Evolutionary conservation across 2,797 vertebrate genomes (phyloP), one percentile per base, ranked within the genome.

Genomic region (Urophycis tenuis): DNA sequence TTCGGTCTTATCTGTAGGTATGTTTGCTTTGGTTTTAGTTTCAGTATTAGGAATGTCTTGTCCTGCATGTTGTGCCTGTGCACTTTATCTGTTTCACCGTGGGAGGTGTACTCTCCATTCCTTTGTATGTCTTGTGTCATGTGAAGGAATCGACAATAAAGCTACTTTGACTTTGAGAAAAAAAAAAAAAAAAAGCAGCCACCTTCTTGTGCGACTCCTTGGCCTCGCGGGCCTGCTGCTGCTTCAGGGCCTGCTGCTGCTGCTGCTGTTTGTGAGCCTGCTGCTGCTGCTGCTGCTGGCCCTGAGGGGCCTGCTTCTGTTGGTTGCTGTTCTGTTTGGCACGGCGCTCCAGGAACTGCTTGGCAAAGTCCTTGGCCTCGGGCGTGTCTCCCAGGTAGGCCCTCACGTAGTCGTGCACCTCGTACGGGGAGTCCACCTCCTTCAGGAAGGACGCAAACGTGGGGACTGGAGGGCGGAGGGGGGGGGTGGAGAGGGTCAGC

Each of bases 281-380:
- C 82, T 41, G 39, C 3, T 90, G 92, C 80, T 91, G 91, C 78
- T 93, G 95, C 80, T 92, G 96, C 6, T 92, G 92, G 74, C 93
- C 91, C n/a, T n/a, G n/a, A n/a, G n/a, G 39, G 39, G 2, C 2
- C 78, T 89, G 92, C 80, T 95, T 94, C 88, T 96, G 96, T 90
- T 97, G 96, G 89, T 90, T 96, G 82, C 93, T 90, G 86, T 98
- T 98, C 93, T 98, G 97, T 94, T 99, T 99, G 96, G 97, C 95
- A 94, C 98, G 98, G 76, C 97, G 96, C 91, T 99, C 98, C 75
- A 99, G 93, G 92, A 99, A 99, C 93, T 99, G 97, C 93, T 97
- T 99, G 92, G 97, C 97, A 92, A 99, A 99, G 90, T 99, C 98
- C 93, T 98, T 99, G 90, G 96, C 96, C 89, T 99, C 97, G 34